These are phyloP conservation scores for Orthochromis indermauri DNA, from an alignment of 2,113 vertebrate species.

Conservation along the genomic window DNA sequence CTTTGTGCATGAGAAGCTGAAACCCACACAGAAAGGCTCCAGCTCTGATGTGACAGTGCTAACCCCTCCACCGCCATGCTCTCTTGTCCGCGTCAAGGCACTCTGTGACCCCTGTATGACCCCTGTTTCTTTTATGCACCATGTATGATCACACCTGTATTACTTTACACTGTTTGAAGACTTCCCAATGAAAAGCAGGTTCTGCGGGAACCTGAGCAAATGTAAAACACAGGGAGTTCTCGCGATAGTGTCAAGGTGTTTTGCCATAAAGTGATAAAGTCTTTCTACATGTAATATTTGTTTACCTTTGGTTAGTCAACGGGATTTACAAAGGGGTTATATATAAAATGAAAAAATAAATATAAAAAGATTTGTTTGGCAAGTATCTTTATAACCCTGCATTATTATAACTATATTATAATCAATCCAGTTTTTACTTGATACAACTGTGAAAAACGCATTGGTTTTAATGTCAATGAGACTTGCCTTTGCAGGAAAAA, in stretches of 20 bases:
- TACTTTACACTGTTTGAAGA: neutral
- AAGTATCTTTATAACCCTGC: neutral
- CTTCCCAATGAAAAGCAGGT: neutral
- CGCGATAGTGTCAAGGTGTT: neutral
- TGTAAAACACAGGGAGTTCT: neutral
- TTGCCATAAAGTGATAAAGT: accelerated
- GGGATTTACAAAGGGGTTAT: accelerated
- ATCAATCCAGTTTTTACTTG: neutral
- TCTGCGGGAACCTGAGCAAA: accelerated
- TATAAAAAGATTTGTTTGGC: neutral
- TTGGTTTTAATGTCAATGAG: neutral
- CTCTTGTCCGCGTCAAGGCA: accelerated
- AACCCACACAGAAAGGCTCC: neutral
- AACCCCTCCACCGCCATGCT: neutral
- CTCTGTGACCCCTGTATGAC: neutral
- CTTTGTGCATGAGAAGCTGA: neutral
- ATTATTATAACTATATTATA: neutral
- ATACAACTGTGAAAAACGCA: neutral
- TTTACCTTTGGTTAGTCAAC: neutral
- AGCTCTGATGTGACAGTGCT: accelerated
- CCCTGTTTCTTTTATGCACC: neutral
- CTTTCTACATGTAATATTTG: neutral
- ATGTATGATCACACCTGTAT: neutral
- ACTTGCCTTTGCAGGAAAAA: neutral
- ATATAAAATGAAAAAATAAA: neutral